Evolutionary conservation across 2,113 vertebrate genomes (phyloP).

Genomic region (Corythaixoides concolor): DNA sequence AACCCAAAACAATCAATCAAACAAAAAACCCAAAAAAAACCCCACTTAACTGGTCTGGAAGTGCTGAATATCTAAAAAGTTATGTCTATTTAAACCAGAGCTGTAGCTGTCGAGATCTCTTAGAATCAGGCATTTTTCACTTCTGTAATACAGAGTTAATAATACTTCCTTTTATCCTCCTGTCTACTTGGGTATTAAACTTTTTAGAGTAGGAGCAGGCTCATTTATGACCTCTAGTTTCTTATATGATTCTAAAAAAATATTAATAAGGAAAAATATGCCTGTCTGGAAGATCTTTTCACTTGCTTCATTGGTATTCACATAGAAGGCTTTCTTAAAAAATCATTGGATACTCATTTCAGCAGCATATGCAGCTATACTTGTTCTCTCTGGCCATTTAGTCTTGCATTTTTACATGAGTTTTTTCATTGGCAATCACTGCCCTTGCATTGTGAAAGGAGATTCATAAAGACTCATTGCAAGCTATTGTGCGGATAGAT

Average conservation of each 20-base stretch:
- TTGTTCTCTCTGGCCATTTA: constrained; percentile 13
- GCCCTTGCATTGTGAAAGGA: constrained; percentile 15
- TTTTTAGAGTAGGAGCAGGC: background rate
- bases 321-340: constrained; percentile 9
- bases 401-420: constrained; percentile 18
- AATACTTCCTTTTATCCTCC: background rate
- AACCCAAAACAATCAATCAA: no score
- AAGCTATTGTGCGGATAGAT: constrained; percentile 57
- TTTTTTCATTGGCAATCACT: constrained; percentile 38
- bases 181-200: constrained; percentile 6
- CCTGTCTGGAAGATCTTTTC: constrained; percentile 13
- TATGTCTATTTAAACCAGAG: background rate
- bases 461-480: constrained; percentile 43
- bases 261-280: constrained; percentile 58
- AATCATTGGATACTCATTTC: constrained; percentile 28
- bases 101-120: background rate
- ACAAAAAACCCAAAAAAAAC: background rate
- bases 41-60: background rate
- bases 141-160: constrained; percentile 8
- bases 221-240: constrained; percentile 16
- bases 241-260: constrained; percentile 41
- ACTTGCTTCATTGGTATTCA: constrained; percentile 59
- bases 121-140: background rate
- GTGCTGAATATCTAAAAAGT: constrained; percentile 6
- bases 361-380: background rate